Percentiles rank a stretch among this genome's conserved stretches.
Conservation (phyloP, 2,113 vertebrate species). For the Aspiorhynchus laticeps region DNA sequence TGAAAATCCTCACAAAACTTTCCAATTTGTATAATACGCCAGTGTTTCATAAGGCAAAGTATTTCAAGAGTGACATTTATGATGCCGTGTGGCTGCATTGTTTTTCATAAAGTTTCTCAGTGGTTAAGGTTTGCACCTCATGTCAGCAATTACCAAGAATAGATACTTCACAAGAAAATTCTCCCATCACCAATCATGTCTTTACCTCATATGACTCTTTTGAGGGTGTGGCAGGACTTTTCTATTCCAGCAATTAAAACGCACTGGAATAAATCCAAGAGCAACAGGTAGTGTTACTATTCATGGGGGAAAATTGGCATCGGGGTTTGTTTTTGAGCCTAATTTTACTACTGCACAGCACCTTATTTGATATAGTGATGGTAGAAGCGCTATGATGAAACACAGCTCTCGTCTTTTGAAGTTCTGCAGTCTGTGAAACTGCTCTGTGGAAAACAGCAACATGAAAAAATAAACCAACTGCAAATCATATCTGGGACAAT, state of each 20-base stretch:
- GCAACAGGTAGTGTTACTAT: conserved; percentile 22
- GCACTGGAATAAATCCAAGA: background rate
- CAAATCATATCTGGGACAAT: conserved; percentile 29
- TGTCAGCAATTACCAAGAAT: background rate
- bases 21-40: background rate
- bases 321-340: background rate
- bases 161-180: background rate
- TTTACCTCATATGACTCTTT: background rate
- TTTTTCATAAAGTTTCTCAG: background rate
- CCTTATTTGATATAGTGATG: background rate
- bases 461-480: background rate
- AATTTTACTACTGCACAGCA: background rate
- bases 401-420: background rate
- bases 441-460: background rate
- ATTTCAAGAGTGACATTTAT: background rate
- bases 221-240: background rate
- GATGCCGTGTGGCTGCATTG: background rate
- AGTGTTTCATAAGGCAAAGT: background rate
- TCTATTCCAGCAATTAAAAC: background rate
- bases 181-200: background rate
- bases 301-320: conserved; percentile 5
- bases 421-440: background rate
- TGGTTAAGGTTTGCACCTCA: background rate
- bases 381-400: background rate
- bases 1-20: background rate